These are phyloP conservation scores for Gandaritis pyraliata DNA, from an alignment of 2,888 invertebrate genomes.

Conservation along the genomic window DNA sequence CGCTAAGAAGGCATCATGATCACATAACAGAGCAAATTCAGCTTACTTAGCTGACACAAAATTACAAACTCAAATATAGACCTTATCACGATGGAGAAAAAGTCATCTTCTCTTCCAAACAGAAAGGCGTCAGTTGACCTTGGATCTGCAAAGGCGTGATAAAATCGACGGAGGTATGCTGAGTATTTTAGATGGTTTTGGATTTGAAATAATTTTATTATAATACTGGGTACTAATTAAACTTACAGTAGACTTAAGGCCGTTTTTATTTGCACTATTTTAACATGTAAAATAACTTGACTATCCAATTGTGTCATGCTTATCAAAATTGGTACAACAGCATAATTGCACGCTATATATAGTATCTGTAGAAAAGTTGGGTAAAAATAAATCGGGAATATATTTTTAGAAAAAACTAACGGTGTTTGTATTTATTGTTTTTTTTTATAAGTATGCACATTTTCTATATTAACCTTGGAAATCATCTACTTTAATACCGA, in stretches of 20 bases:
- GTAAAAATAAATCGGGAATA: neutral
- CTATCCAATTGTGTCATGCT: constrained; percentile 5
- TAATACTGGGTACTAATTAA: constrained; percentile 15
- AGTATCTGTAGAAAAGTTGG: neutral
- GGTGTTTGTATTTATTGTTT: constrained; percentile 20
- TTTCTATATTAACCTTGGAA: neutral
- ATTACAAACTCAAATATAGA: neutral
- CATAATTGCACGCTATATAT: neutral
- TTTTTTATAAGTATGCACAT: constrained; percentile 6
- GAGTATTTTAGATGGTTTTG: constrained; percentile 7
- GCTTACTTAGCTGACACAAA: too few relatives aligned
- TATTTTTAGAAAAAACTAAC: constrained; percentile 5
- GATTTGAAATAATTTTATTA: constrained; percentile 4
- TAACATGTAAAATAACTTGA: constrained; percentile 1
- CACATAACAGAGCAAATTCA: too few relatives aligned
- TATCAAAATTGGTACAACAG: constrained; percentile 2
- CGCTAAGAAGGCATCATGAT: too few relatives aligned
- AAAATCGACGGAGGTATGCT: constrained; percentile 8
- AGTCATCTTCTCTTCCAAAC: too few relatives aligned
- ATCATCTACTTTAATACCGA: too few relatives aligned
- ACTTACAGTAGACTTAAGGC: constrained; percentile 13
- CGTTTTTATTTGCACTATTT: constrained; percentile 5
- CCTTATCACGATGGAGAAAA: too few relatives aligned
- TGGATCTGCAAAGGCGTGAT: neutral
- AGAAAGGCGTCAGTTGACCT: too few relatives aligned